Conservation (phyloP, 1,140 invertebrate species). For the Lordiphosa stackelbergi region DNA sequence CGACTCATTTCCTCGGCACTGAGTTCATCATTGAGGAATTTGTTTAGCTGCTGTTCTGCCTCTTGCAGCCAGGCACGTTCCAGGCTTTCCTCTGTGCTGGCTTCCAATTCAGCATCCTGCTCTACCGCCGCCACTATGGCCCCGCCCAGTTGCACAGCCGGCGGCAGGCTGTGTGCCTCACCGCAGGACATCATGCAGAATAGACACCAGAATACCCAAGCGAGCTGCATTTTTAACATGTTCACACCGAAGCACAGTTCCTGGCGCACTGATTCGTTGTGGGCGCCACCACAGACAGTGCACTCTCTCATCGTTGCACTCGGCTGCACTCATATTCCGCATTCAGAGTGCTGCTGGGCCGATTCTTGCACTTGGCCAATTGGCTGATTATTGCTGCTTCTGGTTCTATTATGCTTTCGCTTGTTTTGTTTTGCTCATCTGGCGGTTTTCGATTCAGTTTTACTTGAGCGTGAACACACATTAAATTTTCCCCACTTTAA, state of each 20-base stretch:
- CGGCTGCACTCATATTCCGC: conserved; percentile 33
- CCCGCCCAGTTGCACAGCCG: conserved; percentile 50
- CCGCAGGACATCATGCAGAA: conserved; percentile 10
- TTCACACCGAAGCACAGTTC: conserved; percentile 43
- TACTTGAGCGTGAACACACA: conserved; percentile 72
- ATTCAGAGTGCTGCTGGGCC: conserved; percentile 9
- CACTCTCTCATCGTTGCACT: conserved; percentile 52
- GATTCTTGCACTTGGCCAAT: conserved; percentile 38
- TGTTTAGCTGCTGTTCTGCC: conserved; percentile 43
- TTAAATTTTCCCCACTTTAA: conserved; percentile 71
- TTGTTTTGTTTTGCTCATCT: conserved; percentile 47
- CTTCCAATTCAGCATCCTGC: conserved; percentile 43
- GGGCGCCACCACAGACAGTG: conserved; percentile 13
- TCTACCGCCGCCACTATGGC: conserved; percentile 63
- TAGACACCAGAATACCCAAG: conserved; percentile 13
- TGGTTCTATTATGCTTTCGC: conserved; percentile 52
- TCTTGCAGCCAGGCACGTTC: conserved; percentile 33
- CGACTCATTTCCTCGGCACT: conserved; percentile 23
- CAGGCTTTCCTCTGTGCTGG: conserved; percentile 13
- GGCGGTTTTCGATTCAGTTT: conserved; percentile 60
- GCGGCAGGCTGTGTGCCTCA: conserved; percentile 30
- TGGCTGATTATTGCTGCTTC: conserved; percentile 34
- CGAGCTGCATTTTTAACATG: conserved; percentile 36
- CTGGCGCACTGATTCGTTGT: conserved; percentile 34
- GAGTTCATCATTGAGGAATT: conserved; percentile 32